Conservation (phyloP, 2,113 vertebrate species). For the Chaenocephalus aceratus region DNA sequence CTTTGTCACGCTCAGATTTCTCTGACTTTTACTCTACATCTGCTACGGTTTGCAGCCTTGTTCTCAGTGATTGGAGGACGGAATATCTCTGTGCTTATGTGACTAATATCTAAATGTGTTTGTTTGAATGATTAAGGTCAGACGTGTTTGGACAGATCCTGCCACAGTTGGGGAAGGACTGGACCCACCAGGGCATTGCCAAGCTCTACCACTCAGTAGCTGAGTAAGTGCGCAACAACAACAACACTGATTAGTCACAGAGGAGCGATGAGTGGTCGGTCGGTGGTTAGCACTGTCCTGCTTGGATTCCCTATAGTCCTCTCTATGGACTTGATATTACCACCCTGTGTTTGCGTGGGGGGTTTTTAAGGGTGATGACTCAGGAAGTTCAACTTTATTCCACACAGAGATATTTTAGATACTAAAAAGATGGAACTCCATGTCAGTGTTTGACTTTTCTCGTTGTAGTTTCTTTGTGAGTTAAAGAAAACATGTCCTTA, state of each 20-base stretch:
- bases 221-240: constrained; percentile 86
- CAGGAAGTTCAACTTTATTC: constrained; percentile 30
- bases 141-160: constrained; percentile 98
- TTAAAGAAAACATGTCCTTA: not conserved
- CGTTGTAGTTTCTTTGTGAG: not conserved
- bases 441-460: not conserved
- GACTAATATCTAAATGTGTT: not conserved
- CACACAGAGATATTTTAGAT: constrained; percentile 20
- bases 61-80: constrained; percentile 1
- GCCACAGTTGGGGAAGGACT: constrained; percentile 98
- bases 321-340: constrained; percentile 35
- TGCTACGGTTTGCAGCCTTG: not conserved
- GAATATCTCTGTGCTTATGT: constrained; percentile 13
- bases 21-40: not conserved
- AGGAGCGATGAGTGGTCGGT: constrained; percentile 34
- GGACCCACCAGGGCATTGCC: constrained; percentile 98
- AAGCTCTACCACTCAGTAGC: constrained; percentile 98
- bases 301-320: constrained; percentile 30
- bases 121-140: constrained; percentile 84
- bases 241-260: constrained; percentile 49
- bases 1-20: not conserved
- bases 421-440: constrained; percentile 1
- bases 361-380: constrained; percentile 57
- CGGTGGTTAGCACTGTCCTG: constrained; percentile 51
- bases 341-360: constrained; percentile 48